These are phyloP conservation scores for Sminthurides aquaticus DNA, from an alignment of 2,888 invertebrate species.

Conservation along the genomic window DNA sequence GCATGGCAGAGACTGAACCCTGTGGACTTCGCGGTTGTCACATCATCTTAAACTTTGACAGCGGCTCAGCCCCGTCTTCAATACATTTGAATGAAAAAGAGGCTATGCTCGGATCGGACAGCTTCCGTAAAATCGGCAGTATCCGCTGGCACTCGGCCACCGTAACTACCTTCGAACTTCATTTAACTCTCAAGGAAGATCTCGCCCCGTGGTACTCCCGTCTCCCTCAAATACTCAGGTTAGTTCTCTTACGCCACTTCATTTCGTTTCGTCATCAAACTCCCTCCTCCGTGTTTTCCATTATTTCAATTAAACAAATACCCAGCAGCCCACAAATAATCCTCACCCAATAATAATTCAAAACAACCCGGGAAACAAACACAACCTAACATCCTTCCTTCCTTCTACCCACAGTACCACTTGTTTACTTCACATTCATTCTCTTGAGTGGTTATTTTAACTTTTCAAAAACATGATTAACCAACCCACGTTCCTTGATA, in stretches of 20 bases:
- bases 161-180: constrained; percentile 83
- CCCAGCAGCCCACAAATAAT: too few relatives aligned
- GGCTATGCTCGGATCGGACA: constrained; percentile 1
- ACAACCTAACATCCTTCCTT: too few relatives aligned
- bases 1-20: constrained; percentile 79
- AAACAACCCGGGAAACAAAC: too few relatives aligned
- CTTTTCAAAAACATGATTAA: too few relatives aligned
- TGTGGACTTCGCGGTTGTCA: constrained; percentile 62
- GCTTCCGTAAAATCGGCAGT: constrained; percentile 56
- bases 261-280: constrained; percentile 2
- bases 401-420: too few relatives aligned
- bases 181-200: constrained; percentile 78
- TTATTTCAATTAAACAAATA: too few relatives aligned
- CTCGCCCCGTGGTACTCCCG: constrained; percentile 77
- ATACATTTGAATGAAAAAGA: background rate
- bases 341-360: too few relatives aligned
- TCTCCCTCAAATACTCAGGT: constrained; percentile 84
- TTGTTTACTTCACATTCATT: too few relatives aligned
- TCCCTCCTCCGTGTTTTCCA: too few relatives aligned
- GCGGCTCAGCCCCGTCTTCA: constrained; percentile 6
- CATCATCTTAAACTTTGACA: constrained; percentile 36
- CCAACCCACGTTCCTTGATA: too few relatives aligned
- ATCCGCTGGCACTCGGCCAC: constrained; percentile 79
- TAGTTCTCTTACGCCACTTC: constrained; percentile 49
- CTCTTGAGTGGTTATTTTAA: too few relatives aligned